Percentiles rank a stretch among this genome's conserved stretches.
These are phyloP conservation scores for Cyprinodon brontotheroides DNA, from an alignment of 2,113 vertebrate species.

Conservation along the genomic window DNA sequence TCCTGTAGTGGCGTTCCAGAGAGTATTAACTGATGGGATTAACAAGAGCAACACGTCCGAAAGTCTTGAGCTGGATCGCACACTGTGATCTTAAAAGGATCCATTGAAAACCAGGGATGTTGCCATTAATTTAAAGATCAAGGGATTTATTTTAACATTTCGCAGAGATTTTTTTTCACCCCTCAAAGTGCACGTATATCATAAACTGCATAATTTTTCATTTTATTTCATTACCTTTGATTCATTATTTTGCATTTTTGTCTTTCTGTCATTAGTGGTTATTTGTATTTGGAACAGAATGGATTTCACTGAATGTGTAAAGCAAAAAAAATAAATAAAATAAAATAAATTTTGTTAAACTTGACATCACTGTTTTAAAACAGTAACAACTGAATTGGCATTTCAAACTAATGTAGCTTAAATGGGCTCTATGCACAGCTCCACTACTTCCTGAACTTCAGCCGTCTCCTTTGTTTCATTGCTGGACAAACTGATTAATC, in stretches of 20 bases:
- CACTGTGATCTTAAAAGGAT: conserved; percentile 57
- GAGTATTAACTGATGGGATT: conserved; percentile 56
- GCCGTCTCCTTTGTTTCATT: no score
- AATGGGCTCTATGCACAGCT: no score
- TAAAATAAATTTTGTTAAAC: neutral
- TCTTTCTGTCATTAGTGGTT: neutral
- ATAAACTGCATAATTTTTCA: neutral
- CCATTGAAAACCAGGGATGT: conserved; percentile 48
- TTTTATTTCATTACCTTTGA: neutral
- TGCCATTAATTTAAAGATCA: conserved; percentile 49
- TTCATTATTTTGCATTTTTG: neutral
- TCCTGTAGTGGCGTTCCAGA: conserved; percentile 38
- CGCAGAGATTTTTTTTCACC: conserved; percentile 23
- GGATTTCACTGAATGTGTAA: neutral
- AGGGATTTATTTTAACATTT: conserved; percentile 53
- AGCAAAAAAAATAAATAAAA: no score
- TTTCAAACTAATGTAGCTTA: neutral
- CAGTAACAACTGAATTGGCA: neutral
- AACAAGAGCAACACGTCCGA: conserved; percentile 49
- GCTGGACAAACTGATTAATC: no score
- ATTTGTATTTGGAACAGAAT: neutral
- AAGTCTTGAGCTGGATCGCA: conserved; percentile 58
- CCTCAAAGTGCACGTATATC: neutral
- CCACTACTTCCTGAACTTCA: no score
- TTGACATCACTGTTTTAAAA: neutral